Evolutionary conservation across 1,140 invertebrate species (phyloP).

Genomic region (Cheumatopsyche charites): DNA sequence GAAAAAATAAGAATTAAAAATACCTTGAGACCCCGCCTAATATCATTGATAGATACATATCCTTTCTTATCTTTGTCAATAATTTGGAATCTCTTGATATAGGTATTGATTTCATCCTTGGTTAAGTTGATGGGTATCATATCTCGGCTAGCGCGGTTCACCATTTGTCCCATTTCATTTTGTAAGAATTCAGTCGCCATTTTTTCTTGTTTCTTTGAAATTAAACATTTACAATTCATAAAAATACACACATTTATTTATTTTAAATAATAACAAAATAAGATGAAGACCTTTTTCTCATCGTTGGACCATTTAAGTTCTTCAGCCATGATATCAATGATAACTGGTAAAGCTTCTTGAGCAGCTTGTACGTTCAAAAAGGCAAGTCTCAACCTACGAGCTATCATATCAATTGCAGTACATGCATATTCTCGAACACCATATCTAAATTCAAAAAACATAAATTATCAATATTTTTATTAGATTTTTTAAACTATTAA

Average conservation of each 20-base stretch:
- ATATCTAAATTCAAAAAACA: constrained; percentile 68
- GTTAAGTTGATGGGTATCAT: constrained; percentile 93
- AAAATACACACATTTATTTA: not conserved
- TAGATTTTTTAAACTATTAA: too few species aligned
- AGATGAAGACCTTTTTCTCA: constrained; percentile 69
- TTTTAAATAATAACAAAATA: not conserved
- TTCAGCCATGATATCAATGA: constrained; percentile 96
- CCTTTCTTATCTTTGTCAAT: constrained; percentile 97
- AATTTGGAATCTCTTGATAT: constrained; percentile 93
- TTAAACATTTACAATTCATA: constrained; percentile 1
- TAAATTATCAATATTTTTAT: too few species aligned
- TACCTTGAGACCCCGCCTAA: constrained; percentile 93
- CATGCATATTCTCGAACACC: constrained; percentile 95
- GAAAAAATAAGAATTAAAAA: constrained; percentile 20
- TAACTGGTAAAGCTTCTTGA: constrained; percentile 89
- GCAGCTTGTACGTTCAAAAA: constrained; percentile 98
- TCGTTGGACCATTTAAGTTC: constrained; percentile 91
- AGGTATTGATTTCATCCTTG: constrained; percentile 92
- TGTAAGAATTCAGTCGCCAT: constrained; percentile 83
- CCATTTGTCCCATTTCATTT: constrained; percentile 95
- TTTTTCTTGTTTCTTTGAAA: constrained; percentile 73
- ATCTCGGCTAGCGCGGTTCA: constrained; percentile 85
- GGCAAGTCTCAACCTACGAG: constrained; percentile 87
- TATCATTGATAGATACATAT: constrained; percentile 97
- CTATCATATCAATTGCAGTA: constrained; percentile 96